Evolutionary conservation across 2,113 vertebrate species (phyloP), one percentile per base, ranked within the genome.

Genomic region (Dasyprocta punctata): DNA sequence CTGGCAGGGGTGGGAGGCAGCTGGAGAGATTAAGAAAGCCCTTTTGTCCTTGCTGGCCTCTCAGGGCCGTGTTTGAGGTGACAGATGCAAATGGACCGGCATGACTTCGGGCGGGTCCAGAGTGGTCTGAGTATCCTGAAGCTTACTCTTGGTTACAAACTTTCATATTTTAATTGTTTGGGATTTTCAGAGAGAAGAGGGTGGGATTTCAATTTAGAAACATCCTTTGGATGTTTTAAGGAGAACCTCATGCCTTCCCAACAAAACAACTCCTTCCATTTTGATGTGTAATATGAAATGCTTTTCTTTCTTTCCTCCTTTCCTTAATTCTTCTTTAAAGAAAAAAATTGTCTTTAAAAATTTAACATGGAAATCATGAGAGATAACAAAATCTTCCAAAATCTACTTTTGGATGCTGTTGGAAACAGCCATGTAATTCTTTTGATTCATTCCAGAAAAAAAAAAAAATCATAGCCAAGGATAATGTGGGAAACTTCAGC

Each of bases 1-100:
- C 94, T 63, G 95, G 94, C 88, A 95, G 58, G 63, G 86, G 41
- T 56, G 7, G 54, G 75, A 97, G 77, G 97, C 96, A 97, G 97
- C 98, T 97, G 96, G 97, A 61, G 20, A 78, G 77, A 78, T 33
- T 30, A 86, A 95, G 93, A 96, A 97, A 95, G 90, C 77, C 94
- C 63, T 92, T 96, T 90, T 92, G 95, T 95, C 90, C 94, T 56
- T 77, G 75, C 75, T n/a, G n/a, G 85, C 88, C 90, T 87, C 71
- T 38, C 49, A 58, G 90, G 83, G 49, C 81, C 63, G 36, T 89
- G 94, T 96, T 87, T 88, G 90, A 63, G 90, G 69, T 63, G 90
- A 96, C 92, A 97, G 97, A 97, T 92, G 95, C 91, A 86, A 67
- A 85, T 7, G 63, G 73, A 89, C 41, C 94, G 61, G 86, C 93